Base-by-base conservation (phyloP, 2,888 invertebrate genomes). In the Flexamia atlantica region DNA sequence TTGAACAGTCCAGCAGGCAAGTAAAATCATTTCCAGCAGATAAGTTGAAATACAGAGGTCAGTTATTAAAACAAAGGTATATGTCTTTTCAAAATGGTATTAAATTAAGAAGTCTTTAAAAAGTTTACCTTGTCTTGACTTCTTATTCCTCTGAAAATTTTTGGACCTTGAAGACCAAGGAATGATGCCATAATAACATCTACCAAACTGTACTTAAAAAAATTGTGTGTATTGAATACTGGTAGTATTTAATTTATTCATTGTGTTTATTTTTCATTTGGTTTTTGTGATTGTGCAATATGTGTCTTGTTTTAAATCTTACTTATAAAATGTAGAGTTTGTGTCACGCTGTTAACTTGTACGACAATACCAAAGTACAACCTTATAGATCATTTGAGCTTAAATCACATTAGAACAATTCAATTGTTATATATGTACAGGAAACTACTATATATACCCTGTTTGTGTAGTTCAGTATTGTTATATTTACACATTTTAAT, bases 391-490 rank as follows among this genome's bases (percentile, higher is more conserved):
- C 25, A 28, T 57, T 20, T 57, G 57, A 57, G 57, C 57, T 64
- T 64, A 64, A 64, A 17, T 28, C 23, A 64, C 64, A 20, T 17
- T 28, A 64, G 30, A 64, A 64, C 64, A 64, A 64, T 28, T 23
- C 14, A 14, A 30, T 28, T 68, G 28, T 28, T 60, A 60, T 72
- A 42, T 32, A 68, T 5, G 14, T 72, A 72, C 23, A 72, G 72
- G 14, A 20, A 40, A 72, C 0, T 72, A 25, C 64, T 5, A 17
- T n/a, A 36, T 57, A 12, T 46, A 12, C 12, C 7, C 28, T 46
- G 76, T 76, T 10, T 46, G 25, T 46, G 76, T 76, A 76, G 76
- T 76, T 25, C 36, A 25, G 42, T 76, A 76, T 46, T 76, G 76
- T 76, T 76, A 76, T 76, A 25, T 25, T n/a, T n/a, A n/a, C n/a